These are phyloP conservation scores for Gadus macrocephalus DNA, from an alignment of 2,113 vertebrate genomes.

Conservation along the genomic window DNA sequence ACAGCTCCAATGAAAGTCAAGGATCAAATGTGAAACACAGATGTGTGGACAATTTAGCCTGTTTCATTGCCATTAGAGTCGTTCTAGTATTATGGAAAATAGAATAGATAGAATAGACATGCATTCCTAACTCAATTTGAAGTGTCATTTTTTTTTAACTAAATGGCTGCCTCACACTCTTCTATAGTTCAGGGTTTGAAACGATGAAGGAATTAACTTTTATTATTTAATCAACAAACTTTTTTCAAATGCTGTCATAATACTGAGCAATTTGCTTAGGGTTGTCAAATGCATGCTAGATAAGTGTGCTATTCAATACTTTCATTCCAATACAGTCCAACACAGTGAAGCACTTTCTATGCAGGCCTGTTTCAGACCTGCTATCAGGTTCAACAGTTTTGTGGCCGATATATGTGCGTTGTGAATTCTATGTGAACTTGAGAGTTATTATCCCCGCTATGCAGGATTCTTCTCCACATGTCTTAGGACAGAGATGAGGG, in stretches of 20 bases:
- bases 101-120: constrained; percentile 52
- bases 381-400: constrained; percentile 20
- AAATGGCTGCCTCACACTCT: no score
- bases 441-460: constrained; percentile 31
- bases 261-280: background rate
- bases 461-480: constrained; percentile 39
- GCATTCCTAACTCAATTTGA: constrained; percentile 42
- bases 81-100: constrained; percentile 63
- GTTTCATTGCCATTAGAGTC: constrained; percentile 63
- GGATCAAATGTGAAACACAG: constrained; percentile 74
- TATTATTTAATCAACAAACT: no score
- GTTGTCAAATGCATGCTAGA: constrained; percentile 8
- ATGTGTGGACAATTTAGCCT: constrained; percentile 65
- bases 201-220: no score
- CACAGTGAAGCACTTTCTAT: constrained; percentile 24
- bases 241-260: no score
- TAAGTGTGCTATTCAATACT: constrained; percentile 5
- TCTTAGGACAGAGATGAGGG: constrained; percentile 38
- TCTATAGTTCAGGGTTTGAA: no score
- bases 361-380: constrained; percentile 7
- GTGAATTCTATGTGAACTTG: constrained; percentile 33
- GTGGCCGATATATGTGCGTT: constrained; percentile 24
- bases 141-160: background rate
- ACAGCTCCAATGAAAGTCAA: constrained; percentile 69
- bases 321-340: constrained; percentile 23